Base-by-base conservation (phyloP, 2,113 vertebrate species). In the Kryptolebias marmoratus region DNA sequence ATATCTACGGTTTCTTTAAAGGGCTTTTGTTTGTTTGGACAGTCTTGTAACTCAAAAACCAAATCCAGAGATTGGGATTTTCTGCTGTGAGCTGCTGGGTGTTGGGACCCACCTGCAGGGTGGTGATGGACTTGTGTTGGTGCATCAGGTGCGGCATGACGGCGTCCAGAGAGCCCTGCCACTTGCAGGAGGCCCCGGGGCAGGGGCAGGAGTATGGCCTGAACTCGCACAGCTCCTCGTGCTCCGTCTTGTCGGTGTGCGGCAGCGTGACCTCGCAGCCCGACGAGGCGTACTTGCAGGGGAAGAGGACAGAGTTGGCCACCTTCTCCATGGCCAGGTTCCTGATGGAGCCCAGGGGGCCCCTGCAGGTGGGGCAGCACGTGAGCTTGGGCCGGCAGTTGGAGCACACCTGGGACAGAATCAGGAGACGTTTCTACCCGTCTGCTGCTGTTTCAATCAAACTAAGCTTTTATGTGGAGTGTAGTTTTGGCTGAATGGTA, bases 281-380 rank as follows among this genome's bases (percentile, higher is more conserved):
- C 0, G 98, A 99, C 3, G 97, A 98, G 76, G 98, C 98, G 3
- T 99, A 94, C 94, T 99, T 99, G 93, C 98, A 99, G 0, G 97
- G 98, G 79, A 99, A 99, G 1, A 99, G 96, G 92, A 99, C 98
- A 0, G 98, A 99, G 88, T 99, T 99, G 79, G 98, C 98, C 88
- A 99, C 98, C 85, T 99, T 99, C 92, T 99, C 98, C 98, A 99
- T 99, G 59, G 98, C 98, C 95, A 99, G 92, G 93, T 99, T 99
- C 77, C 97, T 96, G 88, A 99, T 99, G 91, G 97, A 99, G 81
- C 98, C 98, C 91, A 99, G 87, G 0, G 98, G 98, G 45, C 98
- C 98, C 64, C 98, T 93, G 92, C 97, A 99, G 42, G 98, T 99
- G 0, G 98, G 98, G 79, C 98, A 99, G 90, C 98, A 99, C 18